Evolutionary conservation across 2,797 vertebrate species (phyloP).

Genomic region (Tapirus indicus): DNA sequence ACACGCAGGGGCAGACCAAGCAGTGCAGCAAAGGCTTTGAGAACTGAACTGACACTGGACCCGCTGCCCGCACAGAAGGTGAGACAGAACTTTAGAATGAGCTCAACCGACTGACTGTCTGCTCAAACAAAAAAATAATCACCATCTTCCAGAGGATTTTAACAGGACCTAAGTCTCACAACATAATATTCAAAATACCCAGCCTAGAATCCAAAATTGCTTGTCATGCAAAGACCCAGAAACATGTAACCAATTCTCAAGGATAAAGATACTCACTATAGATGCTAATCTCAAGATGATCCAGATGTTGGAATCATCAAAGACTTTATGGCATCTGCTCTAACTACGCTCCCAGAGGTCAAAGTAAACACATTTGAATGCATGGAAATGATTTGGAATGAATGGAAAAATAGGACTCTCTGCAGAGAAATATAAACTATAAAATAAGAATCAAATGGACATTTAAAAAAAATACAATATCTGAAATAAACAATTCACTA

Average conservation of each 20-base stretch:
- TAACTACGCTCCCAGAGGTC: neutral
- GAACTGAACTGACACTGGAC: neutral
- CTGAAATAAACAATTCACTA: conserved; percentile 28
- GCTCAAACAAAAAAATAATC: neutral
- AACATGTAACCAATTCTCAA: neutral
- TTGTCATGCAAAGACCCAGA: neutral
- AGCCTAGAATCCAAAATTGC: neutral
- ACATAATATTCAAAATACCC: neutral
- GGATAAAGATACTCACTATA: neutral
- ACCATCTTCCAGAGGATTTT: conserved; percentile 21
- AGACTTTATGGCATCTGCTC: neutral
- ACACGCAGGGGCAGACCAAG: neutral
- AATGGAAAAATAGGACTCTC: neutral
- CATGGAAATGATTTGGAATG: conserved; percentile 10
- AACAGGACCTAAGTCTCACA: neutral
- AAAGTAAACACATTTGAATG: neutral
- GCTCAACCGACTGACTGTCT: neutral
- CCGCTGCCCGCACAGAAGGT: neutral
- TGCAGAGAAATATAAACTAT: conserved; percentile 29
- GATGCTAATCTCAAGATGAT: neutral
- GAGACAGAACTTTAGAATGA: neutral
- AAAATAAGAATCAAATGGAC: neutral
- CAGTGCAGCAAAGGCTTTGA: neutral
- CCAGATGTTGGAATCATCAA: neutral
- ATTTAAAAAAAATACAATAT: conserved; percentile 20